These are phyloP conservation scores for Agelastica alni DNA, from an alignment of 2,888 invertebrate genomes.

Conservation along the genomic window DNA sequence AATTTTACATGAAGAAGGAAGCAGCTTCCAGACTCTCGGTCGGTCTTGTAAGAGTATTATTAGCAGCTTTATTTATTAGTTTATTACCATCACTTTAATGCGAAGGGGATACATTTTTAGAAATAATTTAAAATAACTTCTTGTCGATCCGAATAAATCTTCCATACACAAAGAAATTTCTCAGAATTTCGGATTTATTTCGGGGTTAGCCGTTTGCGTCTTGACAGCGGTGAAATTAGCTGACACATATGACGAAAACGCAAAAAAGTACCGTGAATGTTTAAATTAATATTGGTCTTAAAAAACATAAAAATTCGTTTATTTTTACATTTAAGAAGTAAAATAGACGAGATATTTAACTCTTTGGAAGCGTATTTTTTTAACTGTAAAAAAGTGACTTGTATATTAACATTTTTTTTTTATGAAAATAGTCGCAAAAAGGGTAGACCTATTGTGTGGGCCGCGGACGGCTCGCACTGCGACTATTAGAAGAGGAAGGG, in stretches of 20 bases:
- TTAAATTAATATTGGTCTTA: too few species aligned
- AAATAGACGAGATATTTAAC: too few species aligned
- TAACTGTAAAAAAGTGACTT: too few species aligned
- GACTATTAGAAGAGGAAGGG: too few species aligned
- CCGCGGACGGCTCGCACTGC: too few species aligned
- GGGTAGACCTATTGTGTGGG: too few species aligned
- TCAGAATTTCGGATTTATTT: slow-evolving; percentile 25
- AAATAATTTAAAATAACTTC: slow-evolving; percentile 42
- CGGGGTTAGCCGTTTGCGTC: slow-evolving; percentile 24
- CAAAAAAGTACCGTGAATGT: neutral
- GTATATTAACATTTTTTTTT: too few species aligned
- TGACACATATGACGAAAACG: neutral
- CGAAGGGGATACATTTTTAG: slow-evolving; percentile 46
- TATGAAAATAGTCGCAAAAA: too few species aligned
- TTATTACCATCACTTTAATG: slow-evolving; percentile 48
- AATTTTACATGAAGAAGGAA: slow-evolving; percentile 50
- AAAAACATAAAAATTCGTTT: too few species aligned
- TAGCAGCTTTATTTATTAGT: slow-evolving; percentile 52
- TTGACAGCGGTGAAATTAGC: slow-evolving; percentile 1
- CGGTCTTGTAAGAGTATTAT: slow-evolving; percentile 40
- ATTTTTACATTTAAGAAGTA: too few species aligned
- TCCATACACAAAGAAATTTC: slow-evolving; percentile 28
- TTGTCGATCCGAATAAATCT: slow-evolving; percentile 29
- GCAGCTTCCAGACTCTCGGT: slow-evolving; percentile 36
- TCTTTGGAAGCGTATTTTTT: too few species aligned